Conservation (phyloP, 2,113 vertebrate genomes). For the Rhinolophus ferrumequinum region DNA sequence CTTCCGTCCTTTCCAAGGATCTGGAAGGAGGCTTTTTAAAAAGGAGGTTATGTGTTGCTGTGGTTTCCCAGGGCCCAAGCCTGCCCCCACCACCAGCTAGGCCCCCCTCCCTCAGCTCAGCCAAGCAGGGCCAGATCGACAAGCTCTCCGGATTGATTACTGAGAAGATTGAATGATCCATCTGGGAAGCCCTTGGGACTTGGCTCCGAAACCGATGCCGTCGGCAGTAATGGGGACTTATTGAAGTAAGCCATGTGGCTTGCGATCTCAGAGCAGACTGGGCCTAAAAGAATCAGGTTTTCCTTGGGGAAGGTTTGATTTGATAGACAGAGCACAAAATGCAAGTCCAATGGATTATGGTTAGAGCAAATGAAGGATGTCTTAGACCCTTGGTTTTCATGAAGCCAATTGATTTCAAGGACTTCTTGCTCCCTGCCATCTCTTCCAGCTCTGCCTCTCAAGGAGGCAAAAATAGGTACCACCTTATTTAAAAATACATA, state of each 20-base stretch:
- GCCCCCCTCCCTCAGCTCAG: slow-evolving; percentile 70
- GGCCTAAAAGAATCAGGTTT: slow-evolving; percentile 76
- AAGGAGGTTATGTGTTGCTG: slow-evolving; percentile 13
- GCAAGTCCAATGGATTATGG: slow-evolving; percentile 77
- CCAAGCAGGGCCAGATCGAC: slow-evolving; percentile 36
- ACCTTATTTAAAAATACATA: background rate
- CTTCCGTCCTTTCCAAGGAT: slow-evolving; percentile 55
- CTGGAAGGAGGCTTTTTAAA: slow-evolving; percentile 55
- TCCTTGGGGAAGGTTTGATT: slow-evolving; percentile 80
- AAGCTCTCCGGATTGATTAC: slow-evolving; percentile 75
- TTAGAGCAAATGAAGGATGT: slow-evolving; percentile 80
- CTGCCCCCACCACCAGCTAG: slow-evolving; percentile 4
- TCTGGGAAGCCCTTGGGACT: slow-evolving; percentile 81
- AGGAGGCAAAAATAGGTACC: slow-evolving; percentile 35
- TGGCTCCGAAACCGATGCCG: slow-evolving; percentile 69
- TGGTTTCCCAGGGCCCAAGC: background rate
- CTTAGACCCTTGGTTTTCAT: slow-evolving; percentile 75
- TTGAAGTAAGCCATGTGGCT: slow-evolving; percentile 75
- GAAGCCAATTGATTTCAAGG: slow-evolving; percentile 70
- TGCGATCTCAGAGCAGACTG: slow-evolving; percentile 69
- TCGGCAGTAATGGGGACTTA: slow-evolving; percentile 81
- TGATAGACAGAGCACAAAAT: slow-evolving; percentile 81
- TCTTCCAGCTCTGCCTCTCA: background rate
- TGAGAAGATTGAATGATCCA: slow-evolving; percentile 80
- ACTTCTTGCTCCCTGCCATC: slow-evolving; percentile 7